These are phyloP conservation scores for Actias luna DNA, from an alignment of 2,888 invertebrate genomes.

Conservation along the genomic window DNA sequence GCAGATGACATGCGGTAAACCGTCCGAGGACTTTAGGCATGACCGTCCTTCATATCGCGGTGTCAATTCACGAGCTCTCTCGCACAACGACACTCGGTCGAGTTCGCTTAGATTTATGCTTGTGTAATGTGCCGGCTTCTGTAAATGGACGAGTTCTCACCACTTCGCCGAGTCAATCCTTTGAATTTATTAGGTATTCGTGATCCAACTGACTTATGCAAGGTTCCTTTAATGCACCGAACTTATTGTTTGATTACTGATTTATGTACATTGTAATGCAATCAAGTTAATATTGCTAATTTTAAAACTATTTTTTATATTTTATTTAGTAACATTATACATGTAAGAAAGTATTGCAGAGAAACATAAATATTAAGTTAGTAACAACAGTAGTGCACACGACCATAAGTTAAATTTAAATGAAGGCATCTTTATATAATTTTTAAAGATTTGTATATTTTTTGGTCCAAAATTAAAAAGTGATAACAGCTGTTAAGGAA, in stretches of 20 bases:
- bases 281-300: not conserved
- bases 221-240: constrained; percentile 55
- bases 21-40: constrained; percentile 42
- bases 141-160: constrained; percentile 76
- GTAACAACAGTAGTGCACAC: not conserved
- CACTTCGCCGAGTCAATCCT: constrained; percentile 63
- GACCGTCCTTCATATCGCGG: constrained; percentile 70
- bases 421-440: too few relatives aligned
- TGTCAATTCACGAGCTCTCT: constrained; percentile 61
- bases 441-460: too few relatives aligned
- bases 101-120: constrained; percentile 73
- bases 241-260: constrained; percentile 68
- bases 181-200: constrained; percentile 71
- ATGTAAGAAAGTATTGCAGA: not conserved
- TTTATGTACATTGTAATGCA: constrained; percentile 45
- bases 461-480: too few relatives aligned
- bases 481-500: too few relatives aligned
- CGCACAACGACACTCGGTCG: constrained; percentile 56
- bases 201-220: constrained; percentile 55
- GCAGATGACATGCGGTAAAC: constrained; percentile 53
- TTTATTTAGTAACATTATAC: not conserved
- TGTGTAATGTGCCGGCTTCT: constrained; percentile 70
- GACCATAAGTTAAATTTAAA: too few relatives aligned
- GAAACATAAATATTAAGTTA: not conserved
- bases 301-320: constrained; percentile 3